These are phyloP conservation scores for Drosophila funebris DNA, from an alignment of 1,140 invertebrate species.

Conservation along the genomic window DNA sequence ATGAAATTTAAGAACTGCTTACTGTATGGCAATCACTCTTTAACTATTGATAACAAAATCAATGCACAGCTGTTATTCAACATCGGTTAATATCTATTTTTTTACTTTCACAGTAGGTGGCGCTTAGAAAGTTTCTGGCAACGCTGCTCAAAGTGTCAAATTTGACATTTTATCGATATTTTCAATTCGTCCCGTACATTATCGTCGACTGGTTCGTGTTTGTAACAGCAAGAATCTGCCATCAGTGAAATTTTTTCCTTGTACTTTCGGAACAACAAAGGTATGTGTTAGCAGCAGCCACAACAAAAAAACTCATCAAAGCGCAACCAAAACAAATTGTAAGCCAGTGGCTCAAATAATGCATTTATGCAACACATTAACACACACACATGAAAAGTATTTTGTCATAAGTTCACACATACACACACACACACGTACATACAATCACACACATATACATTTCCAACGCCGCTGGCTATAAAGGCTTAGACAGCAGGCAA, in stretches of 20 bases:
- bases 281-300: conserved; percentile 59
- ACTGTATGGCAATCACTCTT: no score
- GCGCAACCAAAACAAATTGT: conserved; percentile 56
- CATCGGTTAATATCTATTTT: neutral
- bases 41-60: neutral
- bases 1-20: no score
- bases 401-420: conserved; percentile 54
- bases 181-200: conserved; percentile 29
- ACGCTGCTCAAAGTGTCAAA: conserved; percentile 45
- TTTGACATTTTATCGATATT: conserved; percentile 48
- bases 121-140: conserved; percentile 27
- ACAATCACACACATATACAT: conserved; percentile 38
- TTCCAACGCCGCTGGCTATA: conserved; percentile 49
- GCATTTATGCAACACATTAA: conserved; percentile 52
- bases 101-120: neutral
- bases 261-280: conserved; percentile 75
- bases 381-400: conserved; percentile 40
- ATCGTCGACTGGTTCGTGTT: conserved; percentile 40
- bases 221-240: conserved; percentile 56
- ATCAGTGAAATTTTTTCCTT: conserved; percentile 74
- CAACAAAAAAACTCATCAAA: conserved; percentile 35
- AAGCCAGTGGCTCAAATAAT: conserved; percentile 50
- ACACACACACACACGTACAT: conserved; percentile 41
- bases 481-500: conserved; percentile 60
- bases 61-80: neutral